Conservation (phyloP, 2,888 invertebrate species). For the Thymelicus acteon region DNA sequence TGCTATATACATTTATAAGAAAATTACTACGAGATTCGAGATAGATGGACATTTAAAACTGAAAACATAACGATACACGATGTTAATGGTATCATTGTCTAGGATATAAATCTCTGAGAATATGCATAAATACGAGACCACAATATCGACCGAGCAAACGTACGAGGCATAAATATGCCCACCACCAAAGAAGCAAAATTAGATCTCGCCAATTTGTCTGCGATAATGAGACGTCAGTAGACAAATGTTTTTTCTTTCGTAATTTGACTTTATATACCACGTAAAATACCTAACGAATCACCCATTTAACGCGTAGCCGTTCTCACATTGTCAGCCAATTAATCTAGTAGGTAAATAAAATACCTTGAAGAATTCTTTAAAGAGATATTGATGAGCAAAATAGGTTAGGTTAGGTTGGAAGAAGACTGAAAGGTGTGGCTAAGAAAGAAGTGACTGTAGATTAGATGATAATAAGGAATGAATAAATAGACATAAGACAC, state of each 20-base stretch:
- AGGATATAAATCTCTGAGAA: too few species aligned
- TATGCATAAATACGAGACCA: background rate
- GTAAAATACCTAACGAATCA: conserved; percentile 29
- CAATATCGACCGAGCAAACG: background rate
- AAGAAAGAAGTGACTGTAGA: too few species aligned
- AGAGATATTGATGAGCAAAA: background rate
- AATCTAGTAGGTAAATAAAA: conserved; percentile 29
- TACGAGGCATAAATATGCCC: background rate
- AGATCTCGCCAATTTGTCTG: conserved; percentile 16
- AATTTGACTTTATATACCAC: conserved; percentile 34
- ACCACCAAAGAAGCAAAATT: conserved; percentile 12
- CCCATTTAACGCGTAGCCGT: conserved; percentile 15
- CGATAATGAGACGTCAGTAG: conserved; percentile 23
- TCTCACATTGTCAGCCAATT: conserved; percentile 31
- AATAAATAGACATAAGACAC: too few species aligned
- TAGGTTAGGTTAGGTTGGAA: background rate
- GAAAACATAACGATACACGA: background rate
- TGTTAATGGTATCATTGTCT: too few species aligned
- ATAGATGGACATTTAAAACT: background rate
- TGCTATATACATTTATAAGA: too few species aligned
- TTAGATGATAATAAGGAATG: too few species aligned
- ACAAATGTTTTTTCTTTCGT: conserved; percentile 34
- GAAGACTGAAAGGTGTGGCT: too few species aligned
- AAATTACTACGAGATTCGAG: background rate
- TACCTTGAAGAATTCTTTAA: background rate